A percentile compares a stretch with the other conserved stretches of the same genome.
These are phyloP conservation scores for Erebia epiphron DNA, from an alignment of 2,888 invertebrate species.

Conservation along the genomic window DNA sequence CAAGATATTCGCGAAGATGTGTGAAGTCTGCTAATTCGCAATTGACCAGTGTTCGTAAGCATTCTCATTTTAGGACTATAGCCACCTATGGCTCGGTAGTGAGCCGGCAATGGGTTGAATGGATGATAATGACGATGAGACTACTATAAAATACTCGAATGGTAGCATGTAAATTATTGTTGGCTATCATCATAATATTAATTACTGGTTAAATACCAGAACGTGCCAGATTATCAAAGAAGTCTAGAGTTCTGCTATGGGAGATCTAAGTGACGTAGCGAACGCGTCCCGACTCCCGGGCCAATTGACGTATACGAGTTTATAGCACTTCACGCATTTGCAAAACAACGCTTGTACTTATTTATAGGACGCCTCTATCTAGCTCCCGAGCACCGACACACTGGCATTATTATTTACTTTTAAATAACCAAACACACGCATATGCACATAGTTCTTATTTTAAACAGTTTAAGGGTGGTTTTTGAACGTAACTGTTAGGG, in stretches of 20 bases:
- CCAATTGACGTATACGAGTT: slow-evolving; percentile 37
- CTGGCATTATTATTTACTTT: slow-evolving; percentile 38
- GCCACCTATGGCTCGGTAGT: too few relatives aligned
- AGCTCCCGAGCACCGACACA: slow-evolving; percentile 37
- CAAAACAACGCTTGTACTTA: slow-evolving; percentile 45
- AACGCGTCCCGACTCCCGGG: slow-evolving; percentile 41
- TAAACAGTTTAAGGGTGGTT: slow-evolving; percentile 10
- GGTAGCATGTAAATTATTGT: too few relatives aligned
- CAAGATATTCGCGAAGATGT: too few relatives aligned
- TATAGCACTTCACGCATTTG: slow-evolving; percentile 43
- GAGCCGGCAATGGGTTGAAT: too few relatives aligned
- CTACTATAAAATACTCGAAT: too few relatives aligned
- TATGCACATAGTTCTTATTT: slow-evolving; percentile 10
- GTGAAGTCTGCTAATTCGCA: too few relatives aligned
- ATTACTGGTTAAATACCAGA: too few relatives aligned
- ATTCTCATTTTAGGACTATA: too few relatives aligned
- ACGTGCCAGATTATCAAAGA: too few relatives aligned
- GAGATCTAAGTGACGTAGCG: slow-evolving; percentile 37
- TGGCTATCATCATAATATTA: too few relatives aligned
- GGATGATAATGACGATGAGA: too few relatives aligned
- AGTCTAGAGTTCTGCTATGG: neutral
- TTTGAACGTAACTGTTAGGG: slow-evolving; percentile 13
- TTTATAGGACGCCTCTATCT: slow-evolving; percentile 44
- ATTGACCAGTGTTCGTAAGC: too few relatives aligned
- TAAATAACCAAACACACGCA: slow-evolving; percentile 30